phyloP scores from a whole-genome alignment of 1,140 invertebrate species.

The Caenorhabditis remanei region DNA sequence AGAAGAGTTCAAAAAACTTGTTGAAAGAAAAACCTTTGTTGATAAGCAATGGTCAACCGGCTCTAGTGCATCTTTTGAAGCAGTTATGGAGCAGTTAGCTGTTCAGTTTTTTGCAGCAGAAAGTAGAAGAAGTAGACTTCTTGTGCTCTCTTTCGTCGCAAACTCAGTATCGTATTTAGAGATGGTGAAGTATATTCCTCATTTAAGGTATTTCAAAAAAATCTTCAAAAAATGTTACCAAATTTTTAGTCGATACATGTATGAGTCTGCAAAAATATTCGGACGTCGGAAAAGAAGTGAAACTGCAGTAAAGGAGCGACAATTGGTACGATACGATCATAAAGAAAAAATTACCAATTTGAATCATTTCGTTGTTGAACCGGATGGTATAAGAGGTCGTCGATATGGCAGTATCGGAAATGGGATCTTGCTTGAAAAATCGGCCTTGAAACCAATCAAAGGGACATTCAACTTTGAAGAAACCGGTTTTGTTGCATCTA shows the following conservation, averaged over 20 bases:
- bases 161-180: neutral
- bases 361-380: neutral
- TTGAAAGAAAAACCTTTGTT: neutral
- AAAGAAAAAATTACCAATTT: neutral
- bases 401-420: neutral
- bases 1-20: neutral
- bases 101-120: neutral
- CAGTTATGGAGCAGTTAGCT: neutral
- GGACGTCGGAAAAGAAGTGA: too few relatives aligned
- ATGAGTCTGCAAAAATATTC: too few relatives aligned
- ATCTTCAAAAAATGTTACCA: too few relatives aligned
- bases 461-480: neutral
- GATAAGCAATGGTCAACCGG: neutral
- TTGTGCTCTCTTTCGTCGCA: neutral
- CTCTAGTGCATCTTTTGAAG: neutral
- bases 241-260: too few relatives aligned
- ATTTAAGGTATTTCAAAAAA: too few relatives aligned
- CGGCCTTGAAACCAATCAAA: neutral
- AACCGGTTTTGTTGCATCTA: neutral
- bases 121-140: neutral
- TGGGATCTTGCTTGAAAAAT: neutral
- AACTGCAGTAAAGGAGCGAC: too few relatives aligned
- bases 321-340: too few relatives aligned
- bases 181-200: neutral
- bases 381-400: neutral